phyloP scores from a whole-genome alignment of 2,113 vertebrate species.

The Chinchilla lanigera region DNA sequence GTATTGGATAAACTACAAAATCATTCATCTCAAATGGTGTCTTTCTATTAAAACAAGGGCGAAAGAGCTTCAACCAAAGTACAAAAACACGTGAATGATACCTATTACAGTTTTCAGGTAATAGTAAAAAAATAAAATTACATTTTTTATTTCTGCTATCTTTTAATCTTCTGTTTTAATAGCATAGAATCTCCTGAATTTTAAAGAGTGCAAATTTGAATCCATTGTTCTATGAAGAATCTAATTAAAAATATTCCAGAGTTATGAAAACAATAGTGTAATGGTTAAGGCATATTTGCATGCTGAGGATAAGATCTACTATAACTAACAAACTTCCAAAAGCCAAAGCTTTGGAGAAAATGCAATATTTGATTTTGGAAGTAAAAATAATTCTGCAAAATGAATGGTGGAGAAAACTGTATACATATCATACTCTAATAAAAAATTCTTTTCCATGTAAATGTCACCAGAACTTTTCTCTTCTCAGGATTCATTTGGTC shows the following conservation, averaged over 20 bases:
- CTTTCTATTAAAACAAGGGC: conserved; percentile 24
- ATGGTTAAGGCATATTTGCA: conserved; percentile 78
- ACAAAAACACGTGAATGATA: conserved; percentile 61
- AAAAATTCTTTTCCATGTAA: neutral
- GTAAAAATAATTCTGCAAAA: conserved; percentile 63
- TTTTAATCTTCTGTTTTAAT: conserved; percentile 80
- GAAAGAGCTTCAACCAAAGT: conserved; percentile 50
- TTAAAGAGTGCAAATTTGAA: conserved; percentile 77
- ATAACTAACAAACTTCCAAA: conserved; percentile 78
- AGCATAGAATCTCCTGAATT: conserved; percentile 80
- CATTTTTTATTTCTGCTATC: conserved; percentile 74
- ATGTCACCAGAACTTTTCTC: neutral
- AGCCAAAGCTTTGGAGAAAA: conserved; percentile 69
- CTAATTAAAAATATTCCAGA: conserved; percentile 82
- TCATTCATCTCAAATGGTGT: conserved; percentile 12
- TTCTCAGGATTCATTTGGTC: neutral
- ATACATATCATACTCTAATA: neutral
- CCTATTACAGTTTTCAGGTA: conserved; percentile 36
- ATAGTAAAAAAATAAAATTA: conserved; percentile 71
- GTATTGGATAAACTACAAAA: conserved; percentile 45
- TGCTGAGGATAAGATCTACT: conserved; percentile 73
- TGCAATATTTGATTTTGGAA: conserved; percentile 69
- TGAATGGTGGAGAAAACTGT: neutral
- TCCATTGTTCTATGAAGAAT: conserved; percentile 82
- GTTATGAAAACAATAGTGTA: conserved; percentile 80